These are phyloP conservation scores for Hylaeus anthracinus DNA, from an alignment of 1,140 invertebrate species.

Conservation along the genomic window DNA sequence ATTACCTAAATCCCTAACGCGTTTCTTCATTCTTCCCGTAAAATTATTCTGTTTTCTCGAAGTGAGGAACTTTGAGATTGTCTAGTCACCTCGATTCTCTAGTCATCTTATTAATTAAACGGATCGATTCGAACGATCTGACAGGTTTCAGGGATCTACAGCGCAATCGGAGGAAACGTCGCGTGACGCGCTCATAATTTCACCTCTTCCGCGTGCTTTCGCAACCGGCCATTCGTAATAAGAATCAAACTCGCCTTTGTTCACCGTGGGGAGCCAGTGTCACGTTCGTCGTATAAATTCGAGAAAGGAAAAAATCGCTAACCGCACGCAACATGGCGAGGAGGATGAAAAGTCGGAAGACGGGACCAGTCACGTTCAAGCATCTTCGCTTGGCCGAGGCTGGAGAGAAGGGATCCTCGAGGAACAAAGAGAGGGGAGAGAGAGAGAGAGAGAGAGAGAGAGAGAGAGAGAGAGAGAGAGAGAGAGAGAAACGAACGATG, in stretches of 20 bases:
- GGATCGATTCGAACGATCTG: no score
- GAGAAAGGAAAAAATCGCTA: neutral
- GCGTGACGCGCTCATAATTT: conserved; percentile 30
- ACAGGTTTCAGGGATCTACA: no score
- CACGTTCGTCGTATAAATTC: conserved; percentile 26
- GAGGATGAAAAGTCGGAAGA: conserved; percentile 43
- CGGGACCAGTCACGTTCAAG: conserved; percentile 2
- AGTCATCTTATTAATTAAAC: no score
- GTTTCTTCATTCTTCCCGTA: no score
- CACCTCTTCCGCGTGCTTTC: conserved; percentile 39
- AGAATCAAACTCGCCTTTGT: conserved; percentile 32
- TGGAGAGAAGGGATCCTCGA: conserved; percentile 17
- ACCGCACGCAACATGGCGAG: neutral
- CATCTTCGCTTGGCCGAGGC: neutral
- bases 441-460: conserved; percentile 7
- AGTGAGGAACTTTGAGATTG: no score
- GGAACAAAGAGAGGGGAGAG: neutral
- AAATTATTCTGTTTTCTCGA: no score
- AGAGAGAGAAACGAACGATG: conserved; percentile 49
- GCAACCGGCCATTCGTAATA: neutral
- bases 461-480: neutral
- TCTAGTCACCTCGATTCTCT: no score
- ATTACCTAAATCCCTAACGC: no score
- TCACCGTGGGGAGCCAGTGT: conserved; percentile 17
- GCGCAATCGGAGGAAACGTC: neutral